Evolutionary conservation across 2,797 vertebrate species (phyloP).

Genomic region (Salarias fasciatus): DNA sequence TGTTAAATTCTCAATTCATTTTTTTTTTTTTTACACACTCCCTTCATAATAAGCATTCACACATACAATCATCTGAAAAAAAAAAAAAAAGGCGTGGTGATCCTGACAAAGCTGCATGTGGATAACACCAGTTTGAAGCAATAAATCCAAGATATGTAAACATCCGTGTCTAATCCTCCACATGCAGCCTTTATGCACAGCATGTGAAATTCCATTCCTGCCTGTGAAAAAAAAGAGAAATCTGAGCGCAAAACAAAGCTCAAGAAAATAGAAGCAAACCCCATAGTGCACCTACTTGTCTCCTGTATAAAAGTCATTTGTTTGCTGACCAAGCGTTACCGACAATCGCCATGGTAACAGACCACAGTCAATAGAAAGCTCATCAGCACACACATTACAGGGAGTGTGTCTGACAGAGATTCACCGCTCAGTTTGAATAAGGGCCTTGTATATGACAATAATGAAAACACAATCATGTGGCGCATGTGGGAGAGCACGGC

Average conservation of each 20-base stretch:
- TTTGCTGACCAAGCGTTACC: constrained; percentile 76
- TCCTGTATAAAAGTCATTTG: constrained; percentile 67
- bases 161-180: constrained; percentile 54
- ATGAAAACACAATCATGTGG: constrained; percentile 70
- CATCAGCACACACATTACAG: constrained; percentile 64
- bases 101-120: constrained; percentile 47
- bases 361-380: constrained; percentile 73
- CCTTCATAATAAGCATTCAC: constrained; percentile 17
- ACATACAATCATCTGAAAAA: constrained; percentile 29
- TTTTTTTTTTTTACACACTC: constrained; percentile 21
- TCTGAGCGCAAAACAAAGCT: constrained; percentile 19
- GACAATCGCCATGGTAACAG: constrained; percentile 77
- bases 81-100: constrained; percentile 34
- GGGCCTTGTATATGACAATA: constrained; percentile 67
- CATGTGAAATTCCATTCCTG: constrained; percentile 61
- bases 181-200: constrained; percentile 43
- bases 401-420: constrained; percentile 59
- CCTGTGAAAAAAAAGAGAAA: constrained; percentile 39
- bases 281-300: constrained; percentile 56
- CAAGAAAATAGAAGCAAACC: constrained; percentile 34
- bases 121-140: constrained; percentile 42
- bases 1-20: constrained; percentile 22
- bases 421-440: constrained; percentile 64
- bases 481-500: constrained; percentile 45
- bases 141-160: constrained; percentile 57